Percentiles rank a stretch among this genome's conserved stretches.
phyloP scores from a whole-genome alignment of 1,140 invertebrate species.

The Drosophila prosaltans region DNA sequence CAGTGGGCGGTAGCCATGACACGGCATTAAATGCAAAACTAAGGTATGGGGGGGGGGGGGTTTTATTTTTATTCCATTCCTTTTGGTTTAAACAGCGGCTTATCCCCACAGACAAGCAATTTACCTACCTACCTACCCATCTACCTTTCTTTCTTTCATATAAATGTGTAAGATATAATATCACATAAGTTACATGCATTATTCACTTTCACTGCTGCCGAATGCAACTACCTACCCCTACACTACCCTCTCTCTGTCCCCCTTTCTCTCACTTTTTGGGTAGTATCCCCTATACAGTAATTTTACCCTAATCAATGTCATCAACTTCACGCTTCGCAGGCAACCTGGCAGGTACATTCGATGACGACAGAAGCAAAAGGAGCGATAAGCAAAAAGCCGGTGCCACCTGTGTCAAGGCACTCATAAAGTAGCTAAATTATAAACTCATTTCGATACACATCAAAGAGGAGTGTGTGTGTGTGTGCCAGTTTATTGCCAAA shows the following conservation, averaged over 20 bases:
- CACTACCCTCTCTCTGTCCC: background rate
- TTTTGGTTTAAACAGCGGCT: background rate
- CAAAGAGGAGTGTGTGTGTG: background rate
- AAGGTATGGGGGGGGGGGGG: background rate
- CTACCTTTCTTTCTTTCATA: background rate
- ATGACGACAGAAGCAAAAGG: constrained; percentile 5
- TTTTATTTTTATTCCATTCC: background rate
- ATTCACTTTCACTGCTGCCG: constrained; percentile 38
- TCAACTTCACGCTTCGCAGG: constrained; percentile 65
- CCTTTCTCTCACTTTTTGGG: too few species aligned
- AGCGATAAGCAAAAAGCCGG: constrained; percentile 45
- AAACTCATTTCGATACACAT: constrained; percentile 28
- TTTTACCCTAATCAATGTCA: constrained; percentile 74
- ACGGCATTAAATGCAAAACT: constrained; percentile 56
- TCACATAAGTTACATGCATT: constrained; percentile 23
- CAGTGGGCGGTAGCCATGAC: constrained; percentile 49
- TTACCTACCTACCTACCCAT: background rate
- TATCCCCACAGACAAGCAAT: background rate
- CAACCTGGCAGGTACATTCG: background rate
- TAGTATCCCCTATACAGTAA: background rate
- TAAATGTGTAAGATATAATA: constrained; percentile 3
- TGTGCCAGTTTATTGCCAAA: background rate
- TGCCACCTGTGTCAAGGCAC: constrained; percentile 46
- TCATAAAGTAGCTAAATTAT: constrained; percentile 66
- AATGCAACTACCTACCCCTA: constrained; percentile 2